Percentiles rank a stretch among this genome's conserved stretches.
phyloP scores from a whole-genome alignment of 2,113 vertebrate species.

The Sitta europaea region DNA sequence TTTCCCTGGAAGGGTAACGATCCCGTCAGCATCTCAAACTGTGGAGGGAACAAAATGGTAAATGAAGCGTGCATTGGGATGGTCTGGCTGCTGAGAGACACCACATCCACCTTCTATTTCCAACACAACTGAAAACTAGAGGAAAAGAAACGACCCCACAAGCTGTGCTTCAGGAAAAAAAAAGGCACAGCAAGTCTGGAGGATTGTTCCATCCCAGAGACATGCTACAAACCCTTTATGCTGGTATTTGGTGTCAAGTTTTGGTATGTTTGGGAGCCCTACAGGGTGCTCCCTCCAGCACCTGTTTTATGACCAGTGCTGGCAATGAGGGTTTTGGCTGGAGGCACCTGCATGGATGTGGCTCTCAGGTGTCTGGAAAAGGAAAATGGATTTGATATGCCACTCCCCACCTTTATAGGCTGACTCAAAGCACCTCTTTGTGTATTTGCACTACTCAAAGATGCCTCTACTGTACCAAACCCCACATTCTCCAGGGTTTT shows the following conservation, averaged over 20 bases:
- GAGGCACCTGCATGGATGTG: background rate
- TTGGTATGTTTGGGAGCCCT: background rate
- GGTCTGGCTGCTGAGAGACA: background rate
- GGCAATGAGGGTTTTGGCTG: background rate
- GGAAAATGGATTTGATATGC: background rate
- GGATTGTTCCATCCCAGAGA: background rate
- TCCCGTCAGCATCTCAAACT: constrained; percentile 99
- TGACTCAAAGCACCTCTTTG: background rate
- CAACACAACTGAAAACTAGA: background rate
- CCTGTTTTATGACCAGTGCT: fast-evolving
- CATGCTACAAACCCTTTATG: background rate
- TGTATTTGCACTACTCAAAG: background rate
- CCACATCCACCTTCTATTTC: background rate
- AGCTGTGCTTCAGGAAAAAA: background rate
- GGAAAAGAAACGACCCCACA: background rate
- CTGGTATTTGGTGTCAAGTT: background rate
- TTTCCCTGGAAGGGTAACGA: constrained; percentile 97
- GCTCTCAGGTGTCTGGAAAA: background rate
- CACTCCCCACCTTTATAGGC: background rate
- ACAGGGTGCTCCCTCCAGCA: background rate
- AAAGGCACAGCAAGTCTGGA: background rate
- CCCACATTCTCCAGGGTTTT: background rate
- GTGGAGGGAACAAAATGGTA: constrained; percentile 1
- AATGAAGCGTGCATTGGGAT: background rate
- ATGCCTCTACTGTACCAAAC: background rate